phyloP scores from a whole-genome alignment of 2,113 vertebrate species.

The Oplegnathus fasciatus region DNA sequence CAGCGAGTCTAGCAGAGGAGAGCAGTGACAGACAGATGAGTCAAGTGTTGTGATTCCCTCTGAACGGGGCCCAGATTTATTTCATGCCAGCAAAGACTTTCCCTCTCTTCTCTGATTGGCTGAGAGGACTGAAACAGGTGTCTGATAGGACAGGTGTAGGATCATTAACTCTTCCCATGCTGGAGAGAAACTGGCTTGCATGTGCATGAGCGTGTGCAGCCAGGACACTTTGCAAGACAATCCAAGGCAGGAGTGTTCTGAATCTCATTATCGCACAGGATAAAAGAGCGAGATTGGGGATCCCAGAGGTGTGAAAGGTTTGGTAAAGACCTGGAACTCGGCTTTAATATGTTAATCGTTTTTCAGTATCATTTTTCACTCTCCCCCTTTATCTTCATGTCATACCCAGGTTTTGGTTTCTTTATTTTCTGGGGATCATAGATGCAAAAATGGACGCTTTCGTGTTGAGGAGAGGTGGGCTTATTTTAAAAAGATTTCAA shows the following conservation, averaged over 20 bases:
- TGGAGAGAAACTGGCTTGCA: conserved; percentile 72
- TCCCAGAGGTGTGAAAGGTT: conserved; percentile 72
- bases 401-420: conserved; percentile 68
- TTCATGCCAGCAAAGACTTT: conserved; percentile 67
- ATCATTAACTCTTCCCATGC: conserved; percentile 74
- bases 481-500: not conserved
- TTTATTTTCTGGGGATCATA: conserved; percentile 28
- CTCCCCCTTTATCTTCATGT: conserved; percentile 19
- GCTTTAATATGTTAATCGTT: conserved; percentile 82
- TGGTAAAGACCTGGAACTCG: conserved; percentile 58
- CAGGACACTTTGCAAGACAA: conserved; percentile 73
- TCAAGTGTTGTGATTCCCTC: conserved; percentile 81
- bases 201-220: conserved; percentile 43
- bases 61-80: conserved; percentile 75
- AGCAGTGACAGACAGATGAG: conserved; percentile 68
- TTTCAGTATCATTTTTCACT: conserved; percentile 68
- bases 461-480: not conserved
- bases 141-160: conserved; percentile 86
- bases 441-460: not conserved
- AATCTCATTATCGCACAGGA: conserved; percentile 66
- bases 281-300: conserved; percentile 74
- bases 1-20: conserved; percentile 32
- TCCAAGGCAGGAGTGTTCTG: conserved; percentile 24
- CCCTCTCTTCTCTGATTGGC: conserved; percentile 82
- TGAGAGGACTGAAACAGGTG: conserved; percentile 81